Percentiles rank a stretch among this genome's conserved stretches.
phyloP scores from a whole-genome alignment of 2,888 invertebrate species.

The Sesia apiformis region DNA sequence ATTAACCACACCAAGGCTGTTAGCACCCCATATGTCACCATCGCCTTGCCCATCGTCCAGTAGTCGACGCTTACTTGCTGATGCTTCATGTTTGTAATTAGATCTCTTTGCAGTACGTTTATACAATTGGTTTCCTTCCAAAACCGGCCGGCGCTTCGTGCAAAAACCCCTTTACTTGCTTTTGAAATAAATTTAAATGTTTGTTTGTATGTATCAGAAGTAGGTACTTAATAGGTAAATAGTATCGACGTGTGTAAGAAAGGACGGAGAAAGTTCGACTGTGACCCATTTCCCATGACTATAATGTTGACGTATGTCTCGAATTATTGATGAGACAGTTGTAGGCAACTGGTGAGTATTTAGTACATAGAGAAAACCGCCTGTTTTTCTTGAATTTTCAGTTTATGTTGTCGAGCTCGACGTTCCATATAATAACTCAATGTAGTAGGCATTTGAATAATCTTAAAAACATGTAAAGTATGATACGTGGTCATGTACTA shows the following conservation, averaged over 20 bases:
- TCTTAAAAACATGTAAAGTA: too few species aligned
- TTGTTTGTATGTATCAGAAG: not conserved
- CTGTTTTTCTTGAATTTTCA: too few species aligned
- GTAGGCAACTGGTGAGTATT: conserved; percentile 19
- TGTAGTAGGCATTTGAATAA: too few species aligned
- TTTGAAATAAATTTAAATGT: too few species aligned
- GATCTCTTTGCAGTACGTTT: not conserved
- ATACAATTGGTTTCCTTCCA: too few species aligned
- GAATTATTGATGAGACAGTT: conserved; percentile 56
- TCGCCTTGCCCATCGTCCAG: conserved; percentile 78
- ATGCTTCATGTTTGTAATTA: conserved; percentile 64
- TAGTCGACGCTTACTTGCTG: conserved; percentile 81
- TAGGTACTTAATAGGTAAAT: not conserved
- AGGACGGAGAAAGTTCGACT: conserved; percentile 24
- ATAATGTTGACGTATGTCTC: conserved; percentile 24
- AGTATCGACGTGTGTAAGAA: conserved; percentile 7
- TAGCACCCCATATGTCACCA: conserved; percentile 75
- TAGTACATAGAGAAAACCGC: too few species aligned
- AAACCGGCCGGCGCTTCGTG: too few species aligned
- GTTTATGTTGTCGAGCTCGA: too few species aligned
- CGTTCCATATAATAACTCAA: too few species aligned
- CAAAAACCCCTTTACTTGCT: too few species aligned
- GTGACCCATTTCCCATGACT: conserved; percentile 56
- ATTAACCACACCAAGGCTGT: conserved; percentile 79
- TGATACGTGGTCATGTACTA: too few species aligned